Evolutionary conservation across 2,888 invertebrate genomes (phyloP).

Genomic region (Malthinus flaveolus): DNA sequence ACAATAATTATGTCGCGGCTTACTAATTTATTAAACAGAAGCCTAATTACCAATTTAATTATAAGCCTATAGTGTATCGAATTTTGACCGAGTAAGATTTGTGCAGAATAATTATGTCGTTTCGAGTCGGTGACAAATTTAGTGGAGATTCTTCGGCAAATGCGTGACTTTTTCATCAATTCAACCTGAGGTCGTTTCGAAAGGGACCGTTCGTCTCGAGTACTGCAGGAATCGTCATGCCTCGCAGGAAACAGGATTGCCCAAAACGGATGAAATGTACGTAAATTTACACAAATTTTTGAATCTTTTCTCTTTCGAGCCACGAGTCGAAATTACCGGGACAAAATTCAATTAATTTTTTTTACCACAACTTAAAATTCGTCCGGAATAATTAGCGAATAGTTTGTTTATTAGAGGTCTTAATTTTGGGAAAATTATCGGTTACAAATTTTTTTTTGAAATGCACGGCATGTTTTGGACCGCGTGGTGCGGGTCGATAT

Average conservation of each 20-base stretch:
- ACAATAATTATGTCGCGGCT: background rate
- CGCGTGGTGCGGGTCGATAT: slow-evolving; percentile 43
- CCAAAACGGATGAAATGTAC: slow-evolving; percentile 61
- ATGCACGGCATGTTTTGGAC: slow-evolving; percentile 36
- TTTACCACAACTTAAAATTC: background rate
- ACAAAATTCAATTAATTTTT: background rate
- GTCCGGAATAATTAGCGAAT: background rate
- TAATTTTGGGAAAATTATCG: background rate
- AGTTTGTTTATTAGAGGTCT: background rate
- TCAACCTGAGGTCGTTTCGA: slow-evolving; percentile 25
- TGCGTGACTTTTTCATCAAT: slow-evolving; percentile 27
- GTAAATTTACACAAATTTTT: slow-evolving; percentile 34
- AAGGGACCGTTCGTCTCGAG: slow-evolving; percentile 23
- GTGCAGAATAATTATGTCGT: too few relatives aligned
- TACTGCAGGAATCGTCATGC: slow-evolving; percentile 48
- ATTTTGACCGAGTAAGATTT: too few relatives aligned
- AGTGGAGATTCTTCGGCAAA: too few relatives aligned
- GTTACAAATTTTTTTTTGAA: background rate
- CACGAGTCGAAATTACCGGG: background rate
- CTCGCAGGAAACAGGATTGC: slow-evolving; percentile 58
- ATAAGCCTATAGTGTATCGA: too few relatives aligned
- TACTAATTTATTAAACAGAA: too few relatives aligned
- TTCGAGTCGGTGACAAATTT: too few relatives aligned
- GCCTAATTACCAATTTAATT: background rate
- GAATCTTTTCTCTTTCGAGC: background rate